Percentiles rank a stretch among this genome's conserved stretches.
Evolutionary conservation across 2,888 invertebrate species (phyloP).

Genomic region (Liopterus haemorrhoidalis): DNA sequence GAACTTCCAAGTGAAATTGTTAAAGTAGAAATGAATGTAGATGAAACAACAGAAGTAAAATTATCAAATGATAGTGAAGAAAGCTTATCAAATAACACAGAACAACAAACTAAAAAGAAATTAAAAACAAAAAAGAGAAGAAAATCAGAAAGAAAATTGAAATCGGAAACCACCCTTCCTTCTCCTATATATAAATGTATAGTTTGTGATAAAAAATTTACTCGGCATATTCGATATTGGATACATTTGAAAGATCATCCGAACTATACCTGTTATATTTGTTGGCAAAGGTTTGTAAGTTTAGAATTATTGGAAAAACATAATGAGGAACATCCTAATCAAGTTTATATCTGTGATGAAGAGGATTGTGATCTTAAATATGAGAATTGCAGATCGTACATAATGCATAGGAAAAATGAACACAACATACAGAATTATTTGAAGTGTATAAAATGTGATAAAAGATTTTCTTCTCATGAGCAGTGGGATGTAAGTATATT

Average conservation of each 20-base stretch:
- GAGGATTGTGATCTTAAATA: conserved; percentile 13
- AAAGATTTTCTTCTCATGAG: conserved; percentile 8
- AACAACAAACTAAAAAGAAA: conserved; percentile 3
- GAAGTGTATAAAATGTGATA: conserved; percentile 10
- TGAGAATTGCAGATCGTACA: conserved; percentile 3
- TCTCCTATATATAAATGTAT: conserved; percentile 2
- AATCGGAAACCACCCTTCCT: too few relatives aligned
- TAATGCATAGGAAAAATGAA: conserved; percentile 9
- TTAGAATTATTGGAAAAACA: conserved; percentile 6
- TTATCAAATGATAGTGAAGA: conserved; percentile 5
- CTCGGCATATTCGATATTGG: conserved; percentile 9
- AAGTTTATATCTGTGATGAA: conserved; percentile 10
- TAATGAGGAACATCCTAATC: conserved; percentile 8
- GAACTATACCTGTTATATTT: conserved; percentile 6
- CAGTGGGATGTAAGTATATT: conserved; percentile 12
- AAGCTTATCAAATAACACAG: neutral
- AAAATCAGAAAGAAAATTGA: too few relatives aligned
- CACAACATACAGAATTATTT: conserved; percentile 10
- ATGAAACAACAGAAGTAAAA: conserved; percentile 8
- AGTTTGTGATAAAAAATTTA: conserved; percentile 2
- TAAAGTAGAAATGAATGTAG: conserved; percentile 12
- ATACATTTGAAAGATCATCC: conserved; percentile 5
- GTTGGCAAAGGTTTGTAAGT: conserved; percentile 3
- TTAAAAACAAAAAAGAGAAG: neutral
- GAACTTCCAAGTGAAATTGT: conserved; percentile 4